A percentile compares a stretch with the other conserved stretches of the same genome.
These are phyloP conservation scores for Latrodectus geometricus DNA, from an alignment of 1,140 invertebrate species.

Conservation along the genomic window DNA sequence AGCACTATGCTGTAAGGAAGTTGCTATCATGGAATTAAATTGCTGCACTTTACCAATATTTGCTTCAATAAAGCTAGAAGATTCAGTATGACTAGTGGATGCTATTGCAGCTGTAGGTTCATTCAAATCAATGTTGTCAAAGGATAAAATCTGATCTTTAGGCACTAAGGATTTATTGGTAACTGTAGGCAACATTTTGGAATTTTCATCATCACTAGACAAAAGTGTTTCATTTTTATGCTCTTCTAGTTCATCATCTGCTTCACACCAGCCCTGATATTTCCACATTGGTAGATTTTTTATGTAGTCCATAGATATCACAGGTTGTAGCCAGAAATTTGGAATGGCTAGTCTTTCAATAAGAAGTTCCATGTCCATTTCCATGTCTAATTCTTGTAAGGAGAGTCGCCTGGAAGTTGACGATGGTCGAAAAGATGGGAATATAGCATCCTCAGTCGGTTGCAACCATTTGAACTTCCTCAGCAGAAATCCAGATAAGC, in stretches of 20 bases:
- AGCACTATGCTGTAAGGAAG: not conserved
- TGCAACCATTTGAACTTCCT: conserved; percentile 32
- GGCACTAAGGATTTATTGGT: conserved; percentile 47
- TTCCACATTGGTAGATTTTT: conserved; percentile 73
- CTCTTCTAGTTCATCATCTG: conserved; percentile 63
- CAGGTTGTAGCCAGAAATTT: conserved; percentile 71
- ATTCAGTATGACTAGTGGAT: conserved; percentile 12
- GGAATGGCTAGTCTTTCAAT: conserved; percentile 71
- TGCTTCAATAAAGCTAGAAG: not conserved
- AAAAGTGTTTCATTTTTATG: conserved; percentile 45
- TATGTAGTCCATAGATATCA: conserved; percentile 71
- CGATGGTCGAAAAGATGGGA: conserved; percentile 66
- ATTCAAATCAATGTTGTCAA: not conserved
- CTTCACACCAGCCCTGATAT: conserved; percentile 66
- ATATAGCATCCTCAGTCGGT: conserved; percentile 17
- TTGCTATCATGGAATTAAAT: not conserved
- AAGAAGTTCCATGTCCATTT: conserved; percentile 69
- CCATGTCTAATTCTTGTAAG: conserved; percentile 66
- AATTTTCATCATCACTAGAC: conserved; percentile 63
- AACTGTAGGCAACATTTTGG: not conserved
- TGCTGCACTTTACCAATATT: not conserved
- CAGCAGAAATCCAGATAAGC: conserved; percentile 64
- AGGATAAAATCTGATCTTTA: conserved; percentile 7
- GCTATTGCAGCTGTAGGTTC: too few relatives aligned
- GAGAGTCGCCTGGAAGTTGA: conserved; percentile 62